Evolutionary conservation across 2,888 invertebrate genomes (phyloP), one percentile per base, ranked within the genome.

Genomic region (Galerucella calmariensis): DNA sequence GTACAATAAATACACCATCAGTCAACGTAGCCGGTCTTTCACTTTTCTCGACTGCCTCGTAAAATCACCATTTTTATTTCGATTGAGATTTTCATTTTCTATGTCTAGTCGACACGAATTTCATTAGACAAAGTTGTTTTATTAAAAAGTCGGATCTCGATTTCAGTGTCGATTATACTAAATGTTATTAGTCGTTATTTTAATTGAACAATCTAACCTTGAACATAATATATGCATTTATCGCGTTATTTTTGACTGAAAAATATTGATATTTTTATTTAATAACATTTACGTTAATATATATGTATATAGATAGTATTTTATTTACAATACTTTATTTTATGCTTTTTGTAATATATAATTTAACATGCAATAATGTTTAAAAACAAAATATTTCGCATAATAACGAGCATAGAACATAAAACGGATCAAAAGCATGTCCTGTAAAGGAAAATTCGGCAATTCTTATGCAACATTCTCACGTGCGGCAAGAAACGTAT

Each of bases 301-400:
- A 46, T 46, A 63, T 69, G 27, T 69, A 61, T 69, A 69, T 69
- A 62, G 44, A 61, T 62, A 48, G 16, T 68, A 20, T 68, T 59
- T 59, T 69, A 61, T 69, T 59, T 69, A 69, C 62, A 20, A 65
- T 65, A 61, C 16, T 59, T 68, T 53, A 58, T 68, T 69, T 51
- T 69, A 69, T 51, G 69, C 69, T 69, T 62, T 69, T 69, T 69
- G 69, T 69, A 69, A 41, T 69, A 69, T 69, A 69, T 69, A 69
- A 69, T 69, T 69, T 69, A 62, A 69, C 16, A 53, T 69, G 69
- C 69, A 63, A 53, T 69, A 63, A 63, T 69, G 11, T 62, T 69
- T 63, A 51, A 69, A 61, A 12, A 14, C 24, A 69, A 48, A 61
- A 1, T 62, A 53, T 24, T 58, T 11, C 16, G 11, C 58, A 24